Conservation (phyloP, 2,113 vertebrate species). For the Crotalus horridus region DNA sequence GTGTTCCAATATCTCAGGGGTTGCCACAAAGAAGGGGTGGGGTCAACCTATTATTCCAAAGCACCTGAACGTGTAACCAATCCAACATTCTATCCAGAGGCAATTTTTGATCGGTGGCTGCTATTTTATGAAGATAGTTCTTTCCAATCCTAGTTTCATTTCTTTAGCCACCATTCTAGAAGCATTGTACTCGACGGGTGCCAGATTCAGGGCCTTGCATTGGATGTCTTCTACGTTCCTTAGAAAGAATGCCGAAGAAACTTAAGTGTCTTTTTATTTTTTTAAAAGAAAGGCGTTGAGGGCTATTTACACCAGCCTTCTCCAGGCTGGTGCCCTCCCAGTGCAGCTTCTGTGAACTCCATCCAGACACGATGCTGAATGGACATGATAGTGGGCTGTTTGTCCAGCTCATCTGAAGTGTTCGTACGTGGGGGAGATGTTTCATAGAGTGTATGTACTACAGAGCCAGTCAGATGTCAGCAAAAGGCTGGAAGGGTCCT, state of each 20-base stretch:
- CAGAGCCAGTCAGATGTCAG: background rate
- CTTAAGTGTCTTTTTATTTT: background rate
- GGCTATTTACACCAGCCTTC: background rate
- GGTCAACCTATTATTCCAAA: background rate
- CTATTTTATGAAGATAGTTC: background rate
- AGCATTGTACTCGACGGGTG: background rate
- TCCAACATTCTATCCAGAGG: background rate
- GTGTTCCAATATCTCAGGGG: too few relatives aligned
- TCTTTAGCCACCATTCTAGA: background rate
- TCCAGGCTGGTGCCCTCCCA: background rate
- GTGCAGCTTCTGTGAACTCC: background rate
- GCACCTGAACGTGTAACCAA: background rate
- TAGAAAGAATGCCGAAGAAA: background rate
- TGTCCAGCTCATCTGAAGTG: background rate
- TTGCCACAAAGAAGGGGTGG: too few relatives aligned
- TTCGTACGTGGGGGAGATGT: background rate
- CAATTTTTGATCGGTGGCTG: background rate
- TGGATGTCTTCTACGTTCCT: background rate
- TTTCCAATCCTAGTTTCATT: background rate
- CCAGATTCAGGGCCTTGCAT: background rate
- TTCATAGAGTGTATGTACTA: background rate
- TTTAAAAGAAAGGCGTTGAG: background rate
- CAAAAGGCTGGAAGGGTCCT: background rate
- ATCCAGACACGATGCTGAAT: background rate
- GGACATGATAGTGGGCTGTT: background rate